Evolutionary conservation across 2,888 invertebrate genomes (phyloP).

Genomic region (Andrena flavipes): DNA sequence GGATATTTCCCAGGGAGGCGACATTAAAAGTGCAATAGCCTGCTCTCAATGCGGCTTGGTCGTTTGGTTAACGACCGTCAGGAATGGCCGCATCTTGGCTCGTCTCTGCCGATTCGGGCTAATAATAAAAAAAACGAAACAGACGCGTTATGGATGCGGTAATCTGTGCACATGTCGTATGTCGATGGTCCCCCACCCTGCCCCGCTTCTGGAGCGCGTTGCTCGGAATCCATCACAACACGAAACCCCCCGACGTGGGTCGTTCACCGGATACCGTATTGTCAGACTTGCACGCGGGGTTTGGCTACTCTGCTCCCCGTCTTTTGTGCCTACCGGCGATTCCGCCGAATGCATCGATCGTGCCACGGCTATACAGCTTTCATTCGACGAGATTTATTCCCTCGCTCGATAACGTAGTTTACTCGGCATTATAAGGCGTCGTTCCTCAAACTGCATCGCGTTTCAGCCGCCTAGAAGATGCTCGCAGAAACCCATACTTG

Average conservation of each 20-base stretch:
- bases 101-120: conserved; percentile 52
- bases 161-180: conserved; percentile 54
- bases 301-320: conserved; percentile 25
- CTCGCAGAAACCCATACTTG: not conserved
- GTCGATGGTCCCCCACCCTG: conserved; percentile 22
- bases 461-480: not conserved
- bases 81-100: conserved; percentile 76
- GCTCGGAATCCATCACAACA: conserved; percentile 45
- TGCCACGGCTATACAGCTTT: conserved; percentile 20
- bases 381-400: conserved; percentile 53
- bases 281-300: conserved; percentile 17
- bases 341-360: conserved; percentile 56
- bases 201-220: conserved; percentile 36
- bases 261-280: conserved; percentile 47
- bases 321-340: conserved; percentile 41
- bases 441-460: not conserved
- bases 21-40: conserved; percentile 81
- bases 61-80: conserved; percentile 76
- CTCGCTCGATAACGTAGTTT: conserved; percentile 49
- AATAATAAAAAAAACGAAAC: conserved; percentile 47
- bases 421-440: conserved; percentile 1
- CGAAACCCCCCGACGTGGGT: conserved; percentile 32
- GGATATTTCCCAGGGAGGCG: conserved; percentile 76
- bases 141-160: conserved; percentile 30
- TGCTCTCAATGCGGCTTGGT: conserved; percentile 69